phyloP scores from a whole-genome alignment of 2,797 vertebrate species.

The Sebastes cheni region DNA sequence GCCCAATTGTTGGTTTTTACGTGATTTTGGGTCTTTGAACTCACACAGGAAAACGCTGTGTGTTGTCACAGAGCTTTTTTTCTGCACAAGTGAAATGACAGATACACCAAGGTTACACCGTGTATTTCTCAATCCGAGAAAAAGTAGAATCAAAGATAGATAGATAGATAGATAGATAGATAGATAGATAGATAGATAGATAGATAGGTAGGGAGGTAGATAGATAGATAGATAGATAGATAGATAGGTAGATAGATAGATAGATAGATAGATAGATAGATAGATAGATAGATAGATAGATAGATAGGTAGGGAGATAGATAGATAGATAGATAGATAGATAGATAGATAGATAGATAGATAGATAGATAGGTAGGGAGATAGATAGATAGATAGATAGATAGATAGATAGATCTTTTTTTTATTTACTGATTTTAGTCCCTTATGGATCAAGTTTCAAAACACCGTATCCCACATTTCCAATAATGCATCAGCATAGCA shows the following conservation, averaged over 20 bases:
- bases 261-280: conserved; percentile 23
- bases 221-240: too few relatives aligned
- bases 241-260: too few relatives aligned
- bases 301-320: not conserved
- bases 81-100: conserved; percentile 38
- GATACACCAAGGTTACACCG: conserved; percentile 15
- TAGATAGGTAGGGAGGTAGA: too few relatives aligned
- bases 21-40: conserved; percentile 72
- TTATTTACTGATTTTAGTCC: not conserved
- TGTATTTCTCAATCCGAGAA: not conserved
- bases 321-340: not conserved
- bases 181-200: too few relatives aligned
- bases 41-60: conserved; percentile 43
- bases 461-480: not conserved
- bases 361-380: too few relatives aligned
- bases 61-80: conserved; percentile 54
- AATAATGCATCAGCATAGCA: not conserved
- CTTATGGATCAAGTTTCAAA: not conserved
- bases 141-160: conserved; percentile 27
- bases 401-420: too few relatives aligned
- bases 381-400: too few relatives aligned
- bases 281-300: not conserved
- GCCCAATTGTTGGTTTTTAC: conserved; percentile 71
- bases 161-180: not conserved
- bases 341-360: too few relatives aligned